Evolutionary conservation across 2,797 vertebrate species (phyloP).

Genomic region (Gymnothorax reevesii): DNA sequence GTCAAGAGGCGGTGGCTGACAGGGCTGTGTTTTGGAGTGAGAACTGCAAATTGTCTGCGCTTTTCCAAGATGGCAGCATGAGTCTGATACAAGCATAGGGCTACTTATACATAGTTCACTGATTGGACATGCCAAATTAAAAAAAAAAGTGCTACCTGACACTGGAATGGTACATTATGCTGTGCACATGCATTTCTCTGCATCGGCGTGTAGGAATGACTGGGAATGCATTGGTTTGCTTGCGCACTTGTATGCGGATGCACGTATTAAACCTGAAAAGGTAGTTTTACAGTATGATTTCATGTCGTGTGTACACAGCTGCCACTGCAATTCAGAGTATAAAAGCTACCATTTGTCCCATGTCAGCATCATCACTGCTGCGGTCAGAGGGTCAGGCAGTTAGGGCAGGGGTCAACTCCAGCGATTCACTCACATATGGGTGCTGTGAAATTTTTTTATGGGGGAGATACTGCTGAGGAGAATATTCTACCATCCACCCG

Average conservation of each 20-base stretch:
- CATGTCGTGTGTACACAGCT: conserved; percentile 41
- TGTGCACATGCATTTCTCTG: background rate
- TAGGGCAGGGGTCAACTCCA: conserved; percentile 38
- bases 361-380: conserved; percentile 40
- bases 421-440: conserved; percentile 31
- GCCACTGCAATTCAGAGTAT: conserved; percentile 52
- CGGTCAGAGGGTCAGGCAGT: conserved; percentile 26
- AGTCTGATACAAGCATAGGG: no score
- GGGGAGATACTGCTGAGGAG: conserved; percentile 17
- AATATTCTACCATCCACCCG: conserved; percentile 24
- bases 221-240: conserved; percentile 6
- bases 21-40: no score
- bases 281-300: conserved; percentile 47
- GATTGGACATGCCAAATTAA: no score
- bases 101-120: no score
- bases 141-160: no score
- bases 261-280: conserved; percentile 47
- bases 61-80: no score
- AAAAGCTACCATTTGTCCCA: conserved; percentile 46
- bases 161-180: background rate
- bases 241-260: conserved; percentile 34
- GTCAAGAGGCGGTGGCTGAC: no score
- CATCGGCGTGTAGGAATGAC: background rate
- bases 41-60: no score
- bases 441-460: conserved; percentile 28